Percentiles rank a stretch among this genome's conserved stretches.
Conservation (phyloP, 1,140 invertebrate genomes). For the Sitobion miscanthi region DNA sequence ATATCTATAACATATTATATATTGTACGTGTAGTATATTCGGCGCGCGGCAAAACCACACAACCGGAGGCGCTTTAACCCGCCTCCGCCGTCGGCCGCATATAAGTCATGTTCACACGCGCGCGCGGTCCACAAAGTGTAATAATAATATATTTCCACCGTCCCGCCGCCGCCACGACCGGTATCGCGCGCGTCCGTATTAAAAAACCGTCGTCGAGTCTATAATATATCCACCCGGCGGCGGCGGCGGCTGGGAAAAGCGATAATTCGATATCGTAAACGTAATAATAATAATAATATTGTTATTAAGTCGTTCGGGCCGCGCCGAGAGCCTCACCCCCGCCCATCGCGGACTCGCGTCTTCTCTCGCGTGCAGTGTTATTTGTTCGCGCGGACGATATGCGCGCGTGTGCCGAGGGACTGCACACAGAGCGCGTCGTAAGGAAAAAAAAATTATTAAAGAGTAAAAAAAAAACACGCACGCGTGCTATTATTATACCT, state of each 20-base stretch:
- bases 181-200: neutral
- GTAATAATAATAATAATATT: neutral
- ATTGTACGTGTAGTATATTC: neutral
- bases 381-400: neutral
- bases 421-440: neutral
- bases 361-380: neutral
- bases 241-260: neutral
- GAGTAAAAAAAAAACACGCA: neutral
- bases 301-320: constrained; percentile 18
- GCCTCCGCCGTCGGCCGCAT: neutral
- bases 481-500: neutral
- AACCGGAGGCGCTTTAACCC: constrained; percentile 36
- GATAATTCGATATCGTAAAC: constrained; percentile 41
- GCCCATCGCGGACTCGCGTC: neutral
- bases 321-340: neutral
- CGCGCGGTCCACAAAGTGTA: neutral
- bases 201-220: neutral
- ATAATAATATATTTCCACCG: constrained; percentile 7
- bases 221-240: neutral
- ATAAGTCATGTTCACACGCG: constrained; percentile 10
- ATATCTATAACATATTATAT: neutral
- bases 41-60: neutral
- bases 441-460: neutral
- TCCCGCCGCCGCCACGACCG: neutral
- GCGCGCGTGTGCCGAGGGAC: constrained; percentile 21